phyloP scores from a whole-genome alignment of 2,113 vertebrate genomes.

The Theropithecus gelada region DNA sequence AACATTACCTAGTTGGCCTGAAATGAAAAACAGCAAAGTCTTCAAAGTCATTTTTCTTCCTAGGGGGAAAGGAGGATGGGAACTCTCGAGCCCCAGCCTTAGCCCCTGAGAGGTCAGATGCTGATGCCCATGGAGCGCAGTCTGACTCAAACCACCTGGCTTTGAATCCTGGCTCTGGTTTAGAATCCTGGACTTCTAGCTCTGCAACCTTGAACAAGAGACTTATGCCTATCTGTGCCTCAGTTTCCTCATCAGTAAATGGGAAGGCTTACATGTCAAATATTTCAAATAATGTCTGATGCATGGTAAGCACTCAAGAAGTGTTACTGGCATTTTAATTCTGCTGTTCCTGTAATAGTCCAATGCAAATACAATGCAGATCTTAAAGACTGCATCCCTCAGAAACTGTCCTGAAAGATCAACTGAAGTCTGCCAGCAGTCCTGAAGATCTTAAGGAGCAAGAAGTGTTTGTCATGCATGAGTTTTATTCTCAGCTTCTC shows the following conservation, averaged over 20 bases:
- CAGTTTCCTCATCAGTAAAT: background rate
- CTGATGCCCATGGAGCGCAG: background rate
- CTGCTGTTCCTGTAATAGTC: background rate
- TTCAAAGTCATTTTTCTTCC: background rate
- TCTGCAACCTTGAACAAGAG: background rate
- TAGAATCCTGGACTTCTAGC: background rate
- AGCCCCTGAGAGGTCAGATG: background rate
- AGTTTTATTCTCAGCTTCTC: background rate
- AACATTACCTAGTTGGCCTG: background rate
- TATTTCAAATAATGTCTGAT: background rate
- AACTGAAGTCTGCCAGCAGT: background rate
- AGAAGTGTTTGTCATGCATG: background rate
- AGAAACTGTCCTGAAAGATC: background rate
- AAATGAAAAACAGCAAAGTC: background rate
- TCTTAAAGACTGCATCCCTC: background rate
- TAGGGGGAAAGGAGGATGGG: background rate
- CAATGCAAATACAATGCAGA: background rate
- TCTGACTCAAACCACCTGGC: background rate
- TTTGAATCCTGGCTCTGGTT: background rate
- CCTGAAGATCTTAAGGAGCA: background rate
- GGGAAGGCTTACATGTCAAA: background rate
- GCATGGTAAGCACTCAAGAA: background rate
- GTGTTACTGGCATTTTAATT: background rate
- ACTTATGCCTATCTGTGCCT: background rate
- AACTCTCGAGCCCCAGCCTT: background rate